Evolutionary conservation across 2,797 vertebrate genomes (phyloP), one percentile per base, ranked within the genome.

Genomic region (Sebastes paucispinis): DNA sequence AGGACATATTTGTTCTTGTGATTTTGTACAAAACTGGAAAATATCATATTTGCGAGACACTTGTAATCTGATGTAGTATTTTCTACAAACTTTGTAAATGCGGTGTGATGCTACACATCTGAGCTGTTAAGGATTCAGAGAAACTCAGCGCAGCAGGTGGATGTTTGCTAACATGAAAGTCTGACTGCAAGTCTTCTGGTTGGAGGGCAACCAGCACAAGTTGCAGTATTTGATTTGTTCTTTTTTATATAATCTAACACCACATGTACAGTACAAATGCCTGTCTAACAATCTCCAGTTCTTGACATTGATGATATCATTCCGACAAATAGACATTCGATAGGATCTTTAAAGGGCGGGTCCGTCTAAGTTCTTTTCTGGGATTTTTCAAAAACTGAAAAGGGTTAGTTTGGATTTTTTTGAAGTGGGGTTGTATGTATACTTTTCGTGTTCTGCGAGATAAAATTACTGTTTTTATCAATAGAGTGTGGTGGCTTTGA

Each of bases 11-110:
- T 57, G 10, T 43, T 39, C 8, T 3, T 9, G 27, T 13, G 9
- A 52, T 70, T 73, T 77, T 74, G 25, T 69, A 66, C 8, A 47
- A 77, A 60, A 65, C 1, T 34, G 11, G 18, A 64, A 70, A 65
- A 27, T 63, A 16, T 64, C 7, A 4, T 3, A 8, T 81, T 43
- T 68, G 32, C 52, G 29, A 63, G 27, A 62, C 0, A 5, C 9
- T 25, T 81, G 16, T 57, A 4, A 31, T 32, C 8, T 57, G 9
- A 11, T 1, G 25, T 31, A 34, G 69, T 12, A 55, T 36, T 75
- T 43, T 57, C 1, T 65, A 10, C 25, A 75, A 68, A 34, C 25
- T 54, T 14, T 58, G 9, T 29, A n/a, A 34, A 77, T 34, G 2
- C 32, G 7, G 12, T 54, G 32, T 63, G 70, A 72, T 39, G 57